phyloP scores from a whole-genome alignment of 2,888 invertebrate species.

The Tipula lateralis region DNA sequence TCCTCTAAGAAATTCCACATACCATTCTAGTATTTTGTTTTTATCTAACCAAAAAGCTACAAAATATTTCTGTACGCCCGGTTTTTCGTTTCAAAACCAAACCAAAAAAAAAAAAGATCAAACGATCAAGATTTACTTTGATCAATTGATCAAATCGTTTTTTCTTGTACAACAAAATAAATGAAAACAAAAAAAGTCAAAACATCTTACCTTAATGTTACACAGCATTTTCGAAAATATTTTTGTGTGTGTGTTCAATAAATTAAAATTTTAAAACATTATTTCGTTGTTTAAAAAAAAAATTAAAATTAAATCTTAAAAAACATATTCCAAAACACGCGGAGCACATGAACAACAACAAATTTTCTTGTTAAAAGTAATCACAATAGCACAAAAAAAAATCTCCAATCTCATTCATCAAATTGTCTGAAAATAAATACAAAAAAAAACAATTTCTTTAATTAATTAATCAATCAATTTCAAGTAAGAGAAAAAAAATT shows the following conservation, averaged over 20 bases:
- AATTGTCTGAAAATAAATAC: conserved; percentile 15
- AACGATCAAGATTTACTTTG: conserved; percentile 24
- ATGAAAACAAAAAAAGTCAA: conserved; percentile 8
- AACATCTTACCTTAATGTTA: conserved; percentile 19
- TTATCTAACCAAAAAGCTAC: background rate
- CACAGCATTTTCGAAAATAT: conserved; percentile 24
- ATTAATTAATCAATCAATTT: conserved; percentile 24
- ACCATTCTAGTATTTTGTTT: background rate
- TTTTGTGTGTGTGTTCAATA: conserved; percentile 7
- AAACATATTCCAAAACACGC: background rate
- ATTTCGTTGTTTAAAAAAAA: background rate
- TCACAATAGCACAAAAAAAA: background rate
- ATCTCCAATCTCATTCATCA: conserved; percentile 24
- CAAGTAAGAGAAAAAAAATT: background rate
- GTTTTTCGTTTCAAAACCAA: background rate
- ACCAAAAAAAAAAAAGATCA: background rate
- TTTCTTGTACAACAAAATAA: background rate
- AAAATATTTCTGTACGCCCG: background rate
- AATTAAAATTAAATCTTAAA: background rate
- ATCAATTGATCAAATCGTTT: conserved; percentile 20
- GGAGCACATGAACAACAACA: conserved; percentile 7
- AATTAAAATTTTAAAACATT: background rate
- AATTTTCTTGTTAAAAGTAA: background rate
- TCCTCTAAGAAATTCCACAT: background rate
- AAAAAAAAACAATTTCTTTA: conserved; percentile 20